Conservation (phyloP, 2,888 invertebrate species). For the Tethea ocularis region DNA sequence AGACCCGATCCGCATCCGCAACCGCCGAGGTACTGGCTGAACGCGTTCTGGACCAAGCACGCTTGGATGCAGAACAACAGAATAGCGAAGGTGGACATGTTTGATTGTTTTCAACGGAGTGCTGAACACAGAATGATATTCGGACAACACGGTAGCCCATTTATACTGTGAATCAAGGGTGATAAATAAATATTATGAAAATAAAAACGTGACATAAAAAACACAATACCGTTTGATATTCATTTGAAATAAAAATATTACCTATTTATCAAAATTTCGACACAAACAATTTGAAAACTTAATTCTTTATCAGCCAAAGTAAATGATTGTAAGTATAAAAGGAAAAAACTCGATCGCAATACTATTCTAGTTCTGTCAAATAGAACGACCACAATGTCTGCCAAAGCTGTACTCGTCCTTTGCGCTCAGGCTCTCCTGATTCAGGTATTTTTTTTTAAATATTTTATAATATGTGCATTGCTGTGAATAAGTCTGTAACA, state of each 20-base stretch:
- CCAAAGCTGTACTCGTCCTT: conserved; percentile 14
- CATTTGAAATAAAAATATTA: too few relatives aligned
- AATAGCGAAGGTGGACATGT: conserved; percentile 12
- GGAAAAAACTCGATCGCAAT: not conserved
- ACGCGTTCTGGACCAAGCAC: conserved; percentile 13
- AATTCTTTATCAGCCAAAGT: not conserved
- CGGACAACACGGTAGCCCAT: not conserved
- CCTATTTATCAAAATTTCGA: too few relatives aligned
- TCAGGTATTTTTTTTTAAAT: conserved; percentile 22
- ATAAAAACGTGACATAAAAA: not conserved
- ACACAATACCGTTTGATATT: not conserved
- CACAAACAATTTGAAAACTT: not conserved
- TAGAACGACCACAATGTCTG: conserved; percentile 14
- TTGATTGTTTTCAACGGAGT: conserved; percentile 5
- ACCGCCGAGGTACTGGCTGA: conserved; percentile 14
- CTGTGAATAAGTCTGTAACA: too few relatives aligned
- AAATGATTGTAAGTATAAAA: too few relatives aligned
- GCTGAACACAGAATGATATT: conserved; percentile 1
- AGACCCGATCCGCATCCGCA: conserved; percentile 1
- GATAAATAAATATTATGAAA: not conserved
- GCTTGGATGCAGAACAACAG: conserved; percentile 10
- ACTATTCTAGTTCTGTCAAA: not conserved
- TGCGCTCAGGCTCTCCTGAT: conserved; percentile 27
- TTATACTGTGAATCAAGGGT: not conserved
- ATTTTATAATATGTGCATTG: too few relatives aligned